Evolutionary conservation across 2,888 invertebrate genomes (phyloP), one percentile per base, ranked within the genome.

Genomic region (Nymphalis urticae): DNA sequence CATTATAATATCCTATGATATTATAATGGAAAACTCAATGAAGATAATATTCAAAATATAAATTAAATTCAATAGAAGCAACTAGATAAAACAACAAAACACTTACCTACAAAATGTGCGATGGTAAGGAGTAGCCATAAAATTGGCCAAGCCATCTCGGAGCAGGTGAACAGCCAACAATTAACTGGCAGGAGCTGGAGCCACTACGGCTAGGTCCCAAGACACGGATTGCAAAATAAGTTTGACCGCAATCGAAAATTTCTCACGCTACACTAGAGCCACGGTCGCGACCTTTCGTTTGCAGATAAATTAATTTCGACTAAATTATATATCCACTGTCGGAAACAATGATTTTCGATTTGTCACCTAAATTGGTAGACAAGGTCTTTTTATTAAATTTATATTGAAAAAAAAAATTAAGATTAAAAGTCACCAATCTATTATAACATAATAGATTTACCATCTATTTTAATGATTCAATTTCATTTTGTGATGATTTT

Each of bases 251-350:
- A 84, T 81, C 75, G 77, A 75, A 78, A 85, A 90, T 90, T 89
- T 85, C 85, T 81, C 86, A 88, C 89, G 89, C 79, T 75, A 74
- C 68, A 74, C 78, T 75, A 71, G 68, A 73, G 73, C 81, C 85
- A 89, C 76, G 89, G 89, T 81, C 88, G 65, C 77, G 88, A 89
- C 89, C 88, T 89, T 72, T 72, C 69, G 64, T 48, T 74, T 68
- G 66, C 65, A 48, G 58, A 58, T 21, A 58, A 58, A 48, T 21
- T 61, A 21, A 48, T 32, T 54, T 48, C 47, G 21, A 19, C 53
- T 62, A 53, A 42, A 42, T 51, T 62, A 42, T 62, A 62, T 62
- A 58, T 58, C 36, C 4, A 58, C 42, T n/a, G 17, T 56, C 27
- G 54, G 54, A 56, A 56, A 56, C 54, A 54, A 54, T 54, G 54